These are phyloP conservation scores for Eudasyphora cyanicolor DNA, from an alignment of 2,888 invertebrate genomes.

Conservation along the genomic window DNA sequence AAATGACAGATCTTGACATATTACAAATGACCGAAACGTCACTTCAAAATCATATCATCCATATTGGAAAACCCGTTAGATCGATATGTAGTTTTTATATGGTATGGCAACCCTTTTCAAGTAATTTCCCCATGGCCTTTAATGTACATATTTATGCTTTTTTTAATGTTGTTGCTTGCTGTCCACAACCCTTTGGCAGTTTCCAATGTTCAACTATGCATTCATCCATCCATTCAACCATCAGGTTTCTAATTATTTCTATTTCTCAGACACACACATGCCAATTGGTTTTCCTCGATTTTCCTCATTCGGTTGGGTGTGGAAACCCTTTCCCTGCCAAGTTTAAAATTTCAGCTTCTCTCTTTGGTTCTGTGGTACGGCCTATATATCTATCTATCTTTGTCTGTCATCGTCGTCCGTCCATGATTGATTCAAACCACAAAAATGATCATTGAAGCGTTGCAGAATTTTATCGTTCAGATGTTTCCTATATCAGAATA, in stretches of 20 bases:
- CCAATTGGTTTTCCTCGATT: slow-evolving; percentile 2
- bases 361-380: not conserved
- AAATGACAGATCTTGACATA: too few relatives aligned
- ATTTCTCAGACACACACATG: not conserved
- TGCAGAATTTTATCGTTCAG: slow-evolving; percentile 37
- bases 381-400: too few relatives aligned
- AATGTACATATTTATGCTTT: not conserved
- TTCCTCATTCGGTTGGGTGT: slow-evolving; percentile 3
- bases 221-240: not conserved
- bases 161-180: not conserved
- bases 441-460: slow-evolving; percentile 61
- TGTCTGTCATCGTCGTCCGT: too few relatives aligned
- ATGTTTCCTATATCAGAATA: slow-evolving; percentile 43
- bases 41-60: too few relatives aligned
- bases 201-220: slow-evolving; percentile 2
- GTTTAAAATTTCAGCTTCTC: slow-evolving; percentile 25
- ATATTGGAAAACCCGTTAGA: too few relatives aligned
- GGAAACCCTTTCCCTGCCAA: slow-evolving; percentile 3
- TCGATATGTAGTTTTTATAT: too few relatives aligned
- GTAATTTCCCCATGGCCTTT: not conserved
- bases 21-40: too few relatives aligned
- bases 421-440: slow-evolving; percentile 30
- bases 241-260: slow-evolving; percentile 23
- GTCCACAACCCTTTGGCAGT: not conserved
- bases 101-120: not conserved